Conservation (phyloP, 1,140 invertebrate genomes). For the Cotesia typhae region DNA sequence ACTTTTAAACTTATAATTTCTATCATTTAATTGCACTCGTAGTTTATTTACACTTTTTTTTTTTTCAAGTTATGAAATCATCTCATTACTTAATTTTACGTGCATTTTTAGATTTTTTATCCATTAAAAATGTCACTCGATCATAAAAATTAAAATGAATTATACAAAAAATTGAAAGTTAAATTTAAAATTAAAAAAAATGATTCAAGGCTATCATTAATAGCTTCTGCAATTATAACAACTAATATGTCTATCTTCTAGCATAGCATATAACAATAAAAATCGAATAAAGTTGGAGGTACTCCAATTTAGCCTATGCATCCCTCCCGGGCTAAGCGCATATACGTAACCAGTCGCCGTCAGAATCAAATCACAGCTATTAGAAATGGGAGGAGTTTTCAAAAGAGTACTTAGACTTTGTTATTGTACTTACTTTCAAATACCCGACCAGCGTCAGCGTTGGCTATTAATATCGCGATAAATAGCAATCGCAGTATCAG, state of each 20-base stretch:
- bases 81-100: too few relatives aligned
- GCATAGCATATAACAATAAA: not conserved
- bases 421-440: slow-evolving; percentile 6
- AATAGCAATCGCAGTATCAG: too few relatives aligned
- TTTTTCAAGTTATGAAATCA: not conserved
- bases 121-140: too few relatives aligned
- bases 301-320: slow-evolving; percentile 43
- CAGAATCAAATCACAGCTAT: not conserved
- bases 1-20: slow-evolving; percentile 11
- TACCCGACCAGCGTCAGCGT: too few relatives aligned
- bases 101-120: not conserved
- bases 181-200: too few relatives aligned
- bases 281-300: slow-evolving; percentile 40
- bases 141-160: too few relatives aligned
- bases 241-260: not conserved
- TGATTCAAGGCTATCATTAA: too few relatives aligned
- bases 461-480: too few relatives aligned
- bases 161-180: too few relatives aligned
- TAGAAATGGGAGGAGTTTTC: slow-evolving; percentile 3
- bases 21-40: not conserved
- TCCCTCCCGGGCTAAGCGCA: slow-evolving; percentile 2
- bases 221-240: not conserved
- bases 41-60: slow-evolving; percentile 4
- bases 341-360: not conserved
- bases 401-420: slow-evolving; percentile 14